Evolutionary conservation across 2,888 invertebrate species (phyloP), one percentile per base, ranked within the genome.

Genomic region (Timema podura): DNA sequence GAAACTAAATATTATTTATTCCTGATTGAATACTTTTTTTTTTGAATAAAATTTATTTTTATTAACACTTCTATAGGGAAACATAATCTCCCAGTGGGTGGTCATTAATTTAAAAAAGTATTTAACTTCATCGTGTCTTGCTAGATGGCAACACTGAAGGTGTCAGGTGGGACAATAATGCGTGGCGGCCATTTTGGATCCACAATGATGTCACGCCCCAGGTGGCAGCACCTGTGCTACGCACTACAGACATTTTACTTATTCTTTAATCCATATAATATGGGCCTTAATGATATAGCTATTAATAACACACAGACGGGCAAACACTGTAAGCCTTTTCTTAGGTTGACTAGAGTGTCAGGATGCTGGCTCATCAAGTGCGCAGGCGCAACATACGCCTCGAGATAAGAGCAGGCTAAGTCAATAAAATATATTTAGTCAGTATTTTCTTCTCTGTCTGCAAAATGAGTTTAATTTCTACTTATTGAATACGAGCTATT

Each of bases 271-370:
- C 66, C 72, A 70, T 69, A 72, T 72, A 72, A 72, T 72, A 70
- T 67, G 67, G 6, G 70, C 72, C 70, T 70, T 72, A 72, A 72
- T 72, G 72, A 72, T 72, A 72, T 64, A 68, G 67, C 72, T 72
- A 70, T 72, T 72, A 72, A 72, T 72, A 72, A 72, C 70, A 66
- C 51, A 65, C 67, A 61, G 64, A 46, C 45, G 69, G 67, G 69
- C 51, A 69, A 67, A 68, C 57, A 72, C 11, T 44, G 30, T 10
- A 10, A 10, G 44, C 30, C 61, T 61, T 45, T 15, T 61, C 61
- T 61, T 61, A 61, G 16, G 61, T 61, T 61, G 16, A 61, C 61
- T 61, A 45, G 61, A 13, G 61, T 30, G 30, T 30, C 30, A 30
- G 30, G 30, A 30, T 30, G 30, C 30, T 30, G 30, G 30, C 30